Base-by-base conservation (phyloP, 2,888 invertebrate genomes). In the Meiosimyza decipiens region DNA sequence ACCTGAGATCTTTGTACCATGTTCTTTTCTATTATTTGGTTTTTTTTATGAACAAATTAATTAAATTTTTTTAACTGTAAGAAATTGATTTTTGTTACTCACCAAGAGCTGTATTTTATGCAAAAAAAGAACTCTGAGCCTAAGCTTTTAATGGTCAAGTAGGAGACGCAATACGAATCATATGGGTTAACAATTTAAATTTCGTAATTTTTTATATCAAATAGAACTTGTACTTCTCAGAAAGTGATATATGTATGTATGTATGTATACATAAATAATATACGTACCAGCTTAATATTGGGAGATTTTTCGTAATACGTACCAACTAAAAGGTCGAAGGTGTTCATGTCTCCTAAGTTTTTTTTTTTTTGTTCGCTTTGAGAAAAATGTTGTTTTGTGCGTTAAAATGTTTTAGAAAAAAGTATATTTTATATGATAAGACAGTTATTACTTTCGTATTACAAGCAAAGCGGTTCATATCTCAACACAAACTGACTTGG, bases 101-200 rank as follows among this genome's bases (percentile, higher is more conserved):
- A 70, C 70, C 70, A 70, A 63, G 40, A 63, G 54, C 70, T 63
- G 70, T 63, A 70, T 47, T 54, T 70, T 70, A 70, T 70, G 63
- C 70, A 63, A 70, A 70, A 70, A 70, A 33, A 40, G 40, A 28
- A 69, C 70, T 40, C 70, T 54, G 62, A 70, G 52, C 40, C 54
- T 70, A 70, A 11, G 9, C 40, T 40, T 40, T 40, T 40, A 40
- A 40, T n/a, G 33, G 47, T 64, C 16, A 60, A 60, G 52, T 6
- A 50, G 28, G 16, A 16, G 57, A 18, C 18, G 55, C 16, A 55
- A 55, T 55, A n/a, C 18, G 55, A 15, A 55, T 22, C 12, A 59
- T 13, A 57, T 49, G 47, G 33, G 70, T 70, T 70, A 70, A 70
- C 70, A 70, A 70, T 70, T 70, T 70, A 47, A 68, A 62, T 62